Conservation (phyloP, 2,113 vertebrate species). For the Daphoenositta chrysoptera region DNA sequence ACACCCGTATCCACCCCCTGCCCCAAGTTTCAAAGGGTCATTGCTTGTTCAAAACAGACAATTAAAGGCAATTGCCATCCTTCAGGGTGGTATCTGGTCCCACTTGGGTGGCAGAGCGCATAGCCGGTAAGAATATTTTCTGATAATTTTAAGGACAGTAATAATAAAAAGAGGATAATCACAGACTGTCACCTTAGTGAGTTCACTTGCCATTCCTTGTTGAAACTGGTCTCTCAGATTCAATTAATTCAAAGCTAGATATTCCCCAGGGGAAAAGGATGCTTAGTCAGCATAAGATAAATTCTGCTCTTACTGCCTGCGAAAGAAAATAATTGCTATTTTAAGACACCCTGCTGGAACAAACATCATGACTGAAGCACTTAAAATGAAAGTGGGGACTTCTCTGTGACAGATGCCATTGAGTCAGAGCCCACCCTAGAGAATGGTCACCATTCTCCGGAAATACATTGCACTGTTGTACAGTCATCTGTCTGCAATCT, state of each 20-base stretch:
- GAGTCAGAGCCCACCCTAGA: not conserved
- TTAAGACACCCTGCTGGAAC: not conserved
- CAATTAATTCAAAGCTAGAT: not conserved
- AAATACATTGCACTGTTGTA: not conserved
- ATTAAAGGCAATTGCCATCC: not conserved
- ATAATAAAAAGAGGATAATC: not conserved
- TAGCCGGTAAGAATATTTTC: not conserved
- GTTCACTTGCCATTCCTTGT: not conserved
- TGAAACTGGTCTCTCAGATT: not conserved
- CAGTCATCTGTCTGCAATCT: not conserved
- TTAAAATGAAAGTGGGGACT: not conserved
- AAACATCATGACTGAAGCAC: not conserved
- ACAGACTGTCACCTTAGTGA: not conserved
- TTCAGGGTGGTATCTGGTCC: not conserved
- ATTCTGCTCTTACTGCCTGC: not conserved
- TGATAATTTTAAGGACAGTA: not conserved
- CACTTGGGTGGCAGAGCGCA: not conserved
- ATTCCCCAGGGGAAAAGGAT: not conserved
- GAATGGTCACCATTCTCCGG: not conserved
- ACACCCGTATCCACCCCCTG: not conserved
- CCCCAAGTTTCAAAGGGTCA: not conserved
- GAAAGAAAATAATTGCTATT: not conserved
- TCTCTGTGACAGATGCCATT: not conserved
- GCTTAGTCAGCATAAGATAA: not conserved
- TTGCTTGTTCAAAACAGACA: not conserved